Evolutionary conservation across 2,113 vertebrate species (phyloP), one percentile per base, ranked within the genome.

Genomic region (Thinocorus orbignyianus): DNA sequence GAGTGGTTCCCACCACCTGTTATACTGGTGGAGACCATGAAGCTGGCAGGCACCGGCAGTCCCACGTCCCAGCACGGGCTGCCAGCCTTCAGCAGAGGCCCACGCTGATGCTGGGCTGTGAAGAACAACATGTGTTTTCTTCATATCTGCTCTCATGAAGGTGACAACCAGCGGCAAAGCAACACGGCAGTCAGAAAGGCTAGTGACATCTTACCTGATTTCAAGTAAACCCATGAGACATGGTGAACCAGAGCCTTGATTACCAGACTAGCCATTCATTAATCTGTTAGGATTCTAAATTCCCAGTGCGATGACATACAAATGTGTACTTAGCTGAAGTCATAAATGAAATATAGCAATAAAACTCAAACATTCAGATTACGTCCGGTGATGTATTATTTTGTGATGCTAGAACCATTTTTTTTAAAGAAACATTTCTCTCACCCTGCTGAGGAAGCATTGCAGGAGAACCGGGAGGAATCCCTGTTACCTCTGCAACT

Each of bases 361-460:
- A 86, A 82, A 64, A n/a, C 71, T 82, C 60, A 73, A 72, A 35
- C 6, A 25, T 57, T 66, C 25, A 46, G 37, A 68, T 31, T 5
- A 49, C 20, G 24, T 42, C 5, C 25, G 23, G n/a, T 23, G 25
- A 46, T 31, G 19, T 46, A 55, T 52, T 5, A 2, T 73, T 92
- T 49, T n/a, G 41, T 61, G 68, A 57, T 48, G 37, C 20, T 22
- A 17, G 33, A 68, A 20, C 7, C 10, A 7, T 14, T n/a, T 58
- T 58, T 80, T 65, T 64, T 2, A 28, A 61, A 46, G 24, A 84
- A 85, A 51, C 7, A 19, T 20, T 77, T 49, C 30, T 68, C 44
- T 57, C 33, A 64, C 26, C 13, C 31, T 2, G 3, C 24, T 1
- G 8, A 49, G 42, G 33, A 65, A 6, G 1, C 3, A 0, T 2